A percentile compares a stretch with the other conserved stretches of the same genome.
These are phyloP conservation scores for Gambusia affinis DNA, from an alignment of 2,113 vertebrate species.

Conservation along the genomic window DNA sequence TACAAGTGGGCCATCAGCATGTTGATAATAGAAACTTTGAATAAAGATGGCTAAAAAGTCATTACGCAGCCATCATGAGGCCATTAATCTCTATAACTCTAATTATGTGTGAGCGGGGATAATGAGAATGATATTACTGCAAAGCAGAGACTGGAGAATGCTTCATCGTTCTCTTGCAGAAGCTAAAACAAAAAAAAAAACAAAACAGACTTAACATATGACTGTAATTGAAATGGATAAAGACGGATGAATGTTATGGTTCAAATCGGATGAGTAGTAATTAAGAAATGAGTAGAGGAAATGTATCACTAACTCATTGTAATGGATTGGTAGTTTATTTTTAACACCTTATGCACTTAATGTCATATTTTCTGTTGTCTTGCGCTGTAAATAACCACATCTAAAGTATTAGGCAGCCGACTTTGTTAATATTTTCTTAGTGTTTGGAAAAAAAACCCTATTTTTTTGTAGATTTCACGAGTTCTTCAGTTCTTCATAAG, in stretches of 20 bases:
- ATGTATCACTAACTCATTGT: background rate
- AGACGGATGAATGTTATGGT: conserved; percentile 7
- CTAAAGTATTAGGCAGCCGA: too few relatives aligned
- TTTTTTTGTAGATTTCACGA: too few relatives aligned
- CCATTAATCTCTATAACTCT: conserved; percentile 52
- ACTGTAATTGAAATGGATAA: conserved; percentile 36
- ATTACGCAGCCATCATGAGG: conserved; percentile 31
- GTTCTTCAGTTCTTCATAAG: too few relatives aligned
- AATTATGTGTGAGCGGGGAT: conserved; percentile 4
- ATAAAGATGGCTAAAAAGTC: conserved; percentile 35
- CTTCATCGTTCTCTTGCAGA: background rate
- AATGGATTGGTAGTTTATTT: background rate
- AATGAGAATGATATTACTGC: conserved; percentile 20
- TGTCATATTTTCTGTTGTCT: background rate
- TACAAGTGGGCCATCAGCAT: background rate
- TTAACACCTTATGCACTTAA: background rate
- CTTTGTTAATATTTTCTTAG: too few relatives aligned
- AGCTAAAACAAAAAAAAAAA: background rate
- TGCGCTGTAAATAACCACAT: background rate
- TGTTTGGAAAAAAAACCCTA: too few relatives aligned
- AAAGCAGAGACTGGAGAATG: conserved; percentile 16
- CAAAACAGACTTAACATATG: conserved; percentile 13
- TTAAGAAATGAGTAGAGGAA: conserved; percentile 1
- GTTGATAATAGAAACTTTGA: background rate
- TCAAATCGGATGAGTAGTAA: conserved; percentile 1